Conservation (phyloP, 2,888 invertebrate species). For the Caenorhabditis doughertyi region DNA sequence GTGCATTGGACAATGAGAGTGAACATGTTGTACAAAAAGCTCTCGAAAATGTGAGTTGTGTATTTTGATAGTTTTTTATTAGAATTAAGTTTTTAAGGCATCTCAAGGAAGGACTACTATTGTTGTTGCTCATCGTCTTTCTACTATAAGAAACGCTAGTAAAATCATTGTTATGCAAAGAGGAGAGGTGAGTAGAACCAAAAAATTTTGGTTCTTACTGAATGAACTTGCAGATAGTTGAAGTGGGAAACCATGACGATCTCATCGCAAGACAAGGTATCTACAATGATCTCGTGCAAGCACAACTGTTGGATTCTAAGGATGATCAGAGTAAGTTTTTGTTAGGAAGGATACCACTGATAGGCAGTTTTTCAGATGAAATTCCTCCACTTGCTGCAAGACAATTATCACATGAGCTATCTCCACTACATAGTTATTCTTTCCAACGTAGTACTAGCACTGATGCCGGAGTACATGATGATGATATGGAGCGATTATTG, state of each 20-base stretch:
- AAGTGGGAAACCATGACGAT: slow-evolving; percentile 88
- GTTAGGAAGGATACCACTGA: neutral
- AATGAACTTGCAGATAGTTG: slow-evolving; percentile 85
- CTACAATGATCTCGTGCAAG: slow-evolving; percentile 86
- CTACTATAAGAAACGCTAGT: slow-evolving; percentile 84
- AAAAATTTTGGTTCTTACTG: neutral
- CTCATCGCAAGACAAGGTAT: slow-evolving; percentile 86
- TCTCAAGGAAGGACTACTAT: slow-evolving; percentile 83
- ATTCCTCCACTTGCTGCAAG: slow-evolving; percentile 20
- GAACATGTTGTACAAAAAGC: slow-evolving; percentile 83
- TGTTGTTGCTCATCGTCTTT: slow-evolving; percentile 84
- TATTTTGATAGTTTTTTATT: neutral
- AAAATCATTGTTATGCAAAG: slow-evolving; percentile 83
- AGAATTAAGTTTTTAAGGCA: slow-evolving; percentile 79
- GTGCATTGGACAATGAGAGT: slow-evolving; percentile 75
- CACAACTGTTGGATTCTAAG: slow-evolving; percentile 71
- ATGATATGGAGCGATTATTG: slow-evolving; percentile 55
- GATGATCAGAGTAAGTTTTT: slow-evolving; percentile 53
- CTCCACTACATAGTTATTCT: slow-evolving; percentile 44
- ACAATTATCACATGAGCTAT: slow-evolving; percentile 43
- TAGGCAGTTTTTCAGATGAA: slow-evolving; percentile 4
- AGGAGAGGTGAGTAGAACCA: slow-evolving; percentile 79
- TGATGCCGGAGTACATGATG: slow-evolving; percentile 36
- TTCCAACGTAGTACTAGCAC: slow-evolving; percentile 45
- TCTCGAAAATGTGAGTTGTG: slow-evolving; percentile 84